Conservation (phyloP, 2,888 invertebrate species). For the Teleiodes luculella region DNA sequence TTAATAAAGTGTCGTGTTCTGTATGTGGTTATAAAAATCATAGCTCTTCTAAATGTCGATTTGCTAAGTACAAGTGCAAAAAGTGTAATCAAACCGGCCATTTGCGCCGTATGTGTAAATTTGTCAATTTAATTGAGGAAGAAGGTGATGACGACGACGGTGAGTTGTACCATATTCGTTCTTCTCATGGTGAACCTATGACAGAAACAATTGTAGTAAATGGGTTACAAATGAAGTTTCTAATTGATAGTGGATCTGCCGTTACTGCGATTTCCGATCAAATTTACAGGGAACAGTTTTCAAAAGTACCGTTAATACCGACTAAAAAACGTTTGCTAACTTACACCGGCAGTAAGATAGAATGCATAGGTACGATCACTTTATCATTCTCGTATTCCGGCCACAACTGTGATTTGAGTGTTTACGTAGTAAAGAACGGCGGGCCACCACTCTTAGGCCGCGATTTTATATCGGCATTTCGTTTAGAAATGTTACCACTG, state of each 20-base stretch:
- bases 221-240: slow-evolving; percentile 19
- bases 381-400: not conserved
- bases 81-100: slow-evolving; percentile 25
- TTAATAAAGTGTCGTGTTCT: slow-evolving; percentile 24
- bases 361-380: not conserved
- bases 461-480: slow-evolving; percentile 3
- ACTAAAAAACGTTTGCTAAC: not conserved
- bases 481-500: not conserved
- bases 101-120: slow-evolving; percentile 33
- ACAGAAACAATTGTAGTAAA: not conserved
- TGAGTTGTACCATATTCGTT: no score
- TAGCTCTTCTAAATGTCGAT: not conserved
- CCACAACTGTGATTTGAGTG: not conserved
- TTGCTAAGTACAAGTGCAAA: slow-evolving; percentile 3
- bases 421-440: slow-evolving; percentile 4
- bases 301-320: not conserved
- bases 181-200: not conserved
- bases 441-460: slow-evolving; percentile 12
- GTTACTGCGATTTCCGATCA: slow-evolving; percentile 9
- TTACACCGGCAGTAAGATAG: not conserved
- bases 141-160: not conserved
- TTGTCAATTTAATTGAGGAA: not conserved
- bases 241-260: slow-evolving; percentile 17
- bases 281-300: not conserved
- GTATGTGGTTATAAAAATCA: slow-evolving; percentile 11